Evolutionary conservation across 2,797 vertebrate species (phyloP), one percentile per base, ranked within the genome.

Genomic region (Phrynocephalus guinanensis): DNA sequence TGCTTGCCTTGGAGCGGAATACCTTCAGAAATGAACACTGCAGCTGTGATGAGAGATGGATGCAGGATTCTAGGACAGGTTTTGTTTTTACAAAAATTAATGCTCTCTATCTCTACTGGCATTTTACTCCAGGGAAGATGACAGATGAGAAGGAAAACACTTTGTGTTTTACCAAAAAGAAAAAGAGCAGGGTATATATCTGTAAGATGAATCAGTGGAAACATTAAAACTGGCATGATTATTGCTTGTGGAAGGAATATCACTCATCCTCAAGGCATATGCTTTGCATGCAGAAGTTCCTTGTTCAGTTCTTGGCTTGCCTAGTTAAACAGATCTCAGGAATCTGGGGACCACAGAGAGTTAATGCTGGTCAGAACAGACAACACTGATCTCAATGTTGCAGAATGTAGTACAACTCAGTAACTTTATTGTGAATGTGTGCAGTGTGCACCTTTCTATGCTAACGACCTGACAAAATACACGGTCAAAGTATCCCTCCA

Each of bases 21-120:
- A 80, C 60, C 93, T 95, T 92, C 94, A 95, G 90, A 88, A 95
- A 94, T 95, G 85, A 90, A 86, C 92, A 94, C 94, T 95, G 88
- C 93, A 94, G 93, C 92, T 95, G 93, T 86, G 93, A 95, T 94
- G 92, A 91, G 78, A 86, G 89, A 63, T 48, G 18, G 66, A 71
- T 79, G 16, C 66, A 72, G 50, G 48, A 16, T 7, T 30, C 6
- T 72, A 33, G 0, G 22, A 30, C 33, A 24, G 50, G 50, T 52
- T 83, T 63, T 16, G 60, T 33, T 71, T 87, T 83, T 52, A 76
- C n/a, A 38, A 87, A 5, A 24, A 6, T 18, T 83, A 20, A 44
- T 44, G 15, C 67, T 38, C 33, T 48, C 5, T 8, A 10, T 72
- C 10, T 72, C 68, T 83, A 16, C 11, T 52, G 48, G 22, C 16